A percentile compares a stretch with the other conserved stretches of the same genome.
Conservation (phyloP, 2,797 vertebrate genomes). For the Falco concolor region DNA sequence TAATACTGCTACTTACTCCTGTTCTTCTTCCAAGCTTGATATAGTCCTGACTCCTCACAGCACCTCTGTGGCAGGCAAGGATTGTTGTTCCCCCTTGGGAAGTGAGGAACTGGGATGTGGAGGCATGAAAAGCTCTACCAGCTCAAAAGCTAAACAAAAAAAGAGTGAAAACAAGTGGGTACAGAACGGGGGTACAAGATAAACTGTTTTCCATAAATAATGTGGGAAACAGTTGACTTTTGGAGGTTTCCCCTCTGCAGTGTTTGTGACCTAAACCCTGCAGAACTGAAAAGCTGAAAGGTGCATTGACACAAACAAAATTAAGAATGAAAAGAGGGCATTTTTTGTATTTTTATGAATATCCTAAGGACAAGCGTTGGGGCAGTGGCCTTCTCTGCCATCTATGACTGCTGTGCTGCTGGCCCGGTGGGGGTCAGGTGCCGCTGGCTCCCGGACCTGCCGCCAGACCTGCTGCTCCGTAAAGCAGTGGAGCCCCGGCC, state of each 20-base stretch:
- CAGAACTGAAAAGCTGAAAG: not conserved
- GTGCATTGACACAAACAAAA: not conserved
- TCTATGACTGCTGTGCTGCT: not conserved
- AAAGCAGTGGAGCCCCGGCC: not conserved
- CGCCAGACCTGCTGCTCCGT: not conserved
- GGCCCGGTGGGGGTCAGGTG: not conserved
- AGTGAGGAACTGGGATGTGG: rapidly evolving
- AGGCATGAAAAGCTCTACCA: not conserved
- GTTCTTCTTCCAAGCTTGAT: not conserved
- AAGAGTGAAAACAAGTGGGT: not conserved
- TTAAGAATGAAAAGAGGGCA: not conserved
- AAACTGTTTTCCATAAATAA: not conserved
- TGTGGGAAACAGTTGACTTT: not conserved
- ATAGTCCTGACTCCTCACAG: not conserved
- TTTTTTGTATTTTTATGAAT: not conserved
- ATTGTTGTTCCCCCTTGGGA: not conserved
- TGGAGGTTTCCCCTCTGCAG: not conserved
- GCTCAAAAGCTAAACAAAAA: not conserved
- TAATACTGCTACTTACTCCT: not conserved
- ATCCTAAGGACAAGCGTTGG: not conserved
- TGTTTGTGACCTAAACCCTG: not conserved
- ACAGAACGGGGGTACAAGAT: not conserved
- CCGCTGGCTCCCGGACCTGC: not conserved
- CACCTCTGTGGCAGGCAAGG: not conserved
- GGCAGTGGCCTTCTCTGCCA: not conserved